Percentiles rank a stretch among this genome's conserved stretches.
Conservation (phyloP, 1,140 invertebrate species). For the Megathymus violae region DNA sequence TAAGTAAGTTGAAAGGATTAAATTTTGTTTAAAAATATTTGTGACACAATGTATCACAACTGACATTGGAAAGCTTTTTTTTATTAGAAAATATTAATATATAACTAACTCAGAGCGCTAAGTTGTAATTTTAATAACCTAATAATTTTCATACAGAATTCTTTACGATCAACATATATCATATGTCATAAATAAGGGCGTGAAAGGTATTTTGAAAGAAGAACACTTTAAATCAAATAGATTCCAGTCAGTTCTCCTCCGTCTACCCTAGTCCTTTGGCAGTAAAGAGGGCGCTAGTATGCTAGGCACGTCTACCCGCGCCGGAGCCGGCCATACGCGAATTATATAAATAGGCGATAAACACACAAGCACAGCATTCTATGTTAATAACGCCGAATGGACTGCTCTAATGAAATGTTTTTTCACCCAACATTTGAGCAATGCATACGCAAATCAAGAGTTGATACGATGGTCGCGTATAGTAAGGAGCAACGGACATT, state of each 20-base stretch:
- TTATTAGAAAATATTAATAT: no score
- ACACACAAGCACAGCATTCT: conserved; percentile 47
- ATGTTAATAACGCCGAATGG: conserved; percentile 55
- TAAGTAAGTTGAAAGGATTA: no score
- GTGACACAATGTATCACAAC: no score
- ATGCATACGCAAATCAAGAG: conserved; percentile 36
- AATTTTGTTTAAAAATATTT: no score
- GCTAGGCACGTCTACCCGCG: conserved; percentile 57
- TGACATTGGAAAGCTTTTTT: no score
- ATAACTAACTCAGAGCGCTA: no score
- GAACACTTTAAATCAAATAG: no score
- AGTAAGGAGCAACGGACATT: not conserved
- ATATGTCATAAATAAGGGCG: no score
- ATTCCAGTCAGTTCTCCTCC: conserved; percentile 39
- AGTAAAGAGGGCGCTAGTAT: conserved; percentile 59
- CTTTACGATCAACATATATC: no score
- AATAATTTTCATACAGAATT: no score
- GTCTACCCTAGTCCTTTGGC: conserved; percentile 46
- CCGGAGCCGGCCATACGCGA: conserved; percentile 49
- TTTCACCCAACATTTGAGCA: conserved; percentile 9
- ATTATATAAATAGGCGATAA: conserved; percentile 60
- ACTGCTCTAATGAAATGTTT: conserved; percentile 53
- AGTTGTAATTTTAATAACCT: no score
- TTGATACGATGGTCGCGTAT: not conserved
- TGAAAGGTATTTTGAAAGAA: no score